A percentile compares a stretch with the other conserved stretches of the same genome.
Conservation (phyloP, 1,140 invertebrate genomes). For the Mylabris phalerata region DNA sequence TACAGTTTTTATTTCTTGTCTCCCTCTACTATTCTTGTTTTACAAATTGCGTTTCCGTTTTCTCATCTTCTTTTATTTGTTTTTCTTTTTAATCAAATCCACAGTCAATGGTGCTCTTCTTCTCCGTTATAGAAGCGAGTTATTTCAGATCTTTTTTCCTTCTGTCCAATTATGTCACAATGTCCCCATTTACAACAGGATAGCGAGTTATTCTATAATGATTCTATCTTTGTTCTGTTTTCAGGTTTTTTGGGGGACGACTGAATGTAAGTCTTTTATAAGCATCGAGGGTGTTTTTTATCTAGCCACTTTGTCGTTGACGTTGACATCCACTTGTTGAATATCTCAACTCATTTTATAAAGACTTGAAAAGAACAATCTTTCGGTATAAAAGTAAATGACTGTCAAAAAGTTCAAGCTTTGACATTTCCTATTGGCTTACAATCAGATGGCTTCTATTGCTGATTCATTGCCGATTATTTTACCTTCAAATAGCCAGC, state of each 20-base stretch:
- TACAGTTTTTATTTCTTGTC: constrained; percentile 14
- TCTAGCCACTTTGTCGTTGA: constrained; percentile 40
- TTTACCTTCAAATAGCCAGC: constrained; percentile 7
- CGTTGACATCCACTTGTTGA: constrained; percentile 42
- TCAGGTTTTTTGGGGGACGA: constrained; percentile 22
- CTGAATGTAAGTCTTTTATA: constrained; percentile 37
- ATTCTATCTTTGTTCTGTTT: constrained; percentile 18
- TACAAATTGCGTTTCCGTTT: not conserved
- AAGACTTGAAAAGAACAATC: constrained; percentile 32
- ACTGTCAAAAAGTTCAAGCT: constrained; percentile 27
- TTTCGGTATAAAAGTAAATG: constrained; percentile 28
- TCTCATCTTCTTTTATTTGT: not conserved
- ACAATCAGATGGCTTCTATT: constrained; percentile 3
- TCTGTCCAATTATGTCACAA: constrained; percentile 20
- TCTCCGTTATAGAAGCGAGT: constrained; percentile 4
- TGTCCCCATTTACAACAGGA: constrained; percentile 11
- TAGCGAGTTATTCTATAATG: constrained; percentile 9
- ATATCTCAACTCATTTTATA: constrained; percentile 26
- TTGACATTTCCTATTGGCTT: constrained; percentile 11
- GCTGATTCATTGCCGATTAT: constrained; percentile 13
- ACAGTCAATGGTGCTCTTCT: constrained; percentile 7
- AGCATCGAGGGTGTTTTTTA: constrained; percentile 41
- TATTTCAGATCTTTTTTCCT: constrained; percentile 4
- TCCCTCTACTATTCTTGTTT: constrained; percentile 4
- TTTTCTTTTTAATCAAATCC: constrained; percentile 11